Evolutionary conservation across 35 echinoderm and acorn worm genomes (phyloP), one percentile per base, ranked within the genome.

Genomic region (Eucidaris tribuloides): DNA sequence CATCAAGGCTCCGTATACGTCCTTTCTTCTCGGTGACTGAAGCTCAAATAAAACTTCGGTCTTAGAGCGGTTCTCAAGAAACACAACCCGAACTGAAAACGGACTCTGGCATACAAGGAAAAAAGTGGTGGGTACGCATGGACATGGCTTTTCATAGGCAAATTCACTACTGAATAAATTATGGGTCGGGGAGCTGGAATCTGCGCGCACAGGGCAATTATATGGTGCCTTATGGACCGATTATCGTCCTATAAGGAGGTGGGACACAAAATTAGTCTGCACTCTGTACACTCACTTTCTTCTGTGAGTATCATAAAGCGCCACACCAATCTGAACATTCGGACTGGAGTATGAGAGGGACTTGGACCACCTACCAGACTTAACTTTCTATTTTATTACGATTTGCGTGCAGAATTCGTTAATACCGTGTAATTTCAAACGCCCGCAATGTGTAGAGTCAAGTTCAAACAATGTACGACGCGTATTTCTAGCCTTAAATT

Each of bases 91-190:
- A 52, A n/a, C 48, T n/a, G n/a, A 52, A n/a, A 52, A 52, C 9
- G 48, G 48, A n/a, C 9, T 11, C n/a, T 52, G 48, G n/a, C 9
- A 52, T n/a, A 31, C 29, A 34, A 1, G 64, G 7, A 37, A 74
- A 44, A 42, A 44, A 74, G 36, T 4, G 43, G 43, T 20, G 17
- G n/a, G n/a, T 22, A 39, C 33, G 66, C 33, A 33, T 41, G 68
- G 68, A 40, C 24, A 27, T 9, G 41, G 33, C 68, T 74, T 74
- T 74, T 74, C 68, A 74, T 74, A 74, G 68, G 68, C 68, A 74
- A 74, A 74, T 74, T 74, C 68, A 74, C 37, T 64, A 32, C 23
- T 74, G 68, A 74, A 74, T 74, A 42, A 74, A 42, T 44, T 35
- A 74, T 74, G 68, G 35, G 68, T 38, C 35, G 11, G 22, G 41